These are phyloP conservation scores for Natator depressus DNA, from an alignment of 2,113 vertebrate species.

Conservation along the genomic window DNA sequence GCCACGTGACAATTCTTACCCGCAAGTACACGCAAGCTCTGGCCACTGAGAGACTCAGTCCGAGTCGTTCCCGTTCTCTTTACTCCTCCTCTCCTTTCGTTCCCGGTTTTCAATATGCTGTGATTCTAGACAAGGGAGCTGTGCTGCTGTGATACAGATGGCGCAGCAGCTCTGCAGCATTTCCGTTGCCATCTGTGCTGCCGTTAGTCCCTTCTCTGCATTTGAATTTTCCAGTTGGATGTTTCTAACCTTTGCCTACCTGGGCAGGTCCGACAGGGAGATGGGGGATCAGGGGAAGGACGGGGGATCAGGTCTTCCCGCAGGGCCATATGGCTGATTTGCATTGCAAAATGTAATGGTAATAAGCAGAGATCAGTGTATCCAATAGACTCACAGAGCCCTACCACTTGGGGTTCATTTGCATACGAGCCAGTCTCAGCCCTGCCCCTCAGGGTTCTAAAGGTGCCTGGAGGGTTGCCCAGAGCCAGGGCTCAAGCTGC, in stretches of 20 bases:
- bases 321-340: not conserved
- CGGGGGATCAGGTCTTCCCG: not conserved
- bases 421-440: not conserved
- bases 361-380: not conserved
- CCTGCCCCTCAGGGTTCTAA: not conserved
- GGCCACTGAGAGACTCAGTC: too few species aligned
- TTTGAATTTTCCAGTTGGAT: not conserved
- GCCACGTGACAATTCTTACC: too few species aligned
- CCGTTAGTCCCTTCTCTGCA: not conserved
- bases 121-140: too few species aligned
- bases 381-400: not conserved
- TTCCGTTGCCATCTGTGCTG: not conserved
- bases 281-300: too few species aligned
- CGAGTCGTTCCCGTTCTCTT: too few species aligned
- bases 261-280: not conserved
- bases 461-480: not conserved
- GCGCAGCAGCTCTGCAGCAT: not conserved
- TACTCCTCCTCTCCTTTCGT: too few species aligned
- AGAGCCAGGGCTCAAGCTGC: not conserved
- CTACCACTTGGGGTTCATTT: not conserved
- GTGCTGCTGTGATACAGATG: too few species aligned
- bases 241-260: not conserved
- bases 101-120: too few species aligned
- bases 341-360: not conserved
- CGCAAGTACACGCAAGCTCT: too few species aligned